A percentile compares a stretch with the other conserved stretches of the same genome.
phyloP scores from a whole-genome alignment of 2,888 invertebrate genomes.

The Synanthedon formicaeformis region DNA sequence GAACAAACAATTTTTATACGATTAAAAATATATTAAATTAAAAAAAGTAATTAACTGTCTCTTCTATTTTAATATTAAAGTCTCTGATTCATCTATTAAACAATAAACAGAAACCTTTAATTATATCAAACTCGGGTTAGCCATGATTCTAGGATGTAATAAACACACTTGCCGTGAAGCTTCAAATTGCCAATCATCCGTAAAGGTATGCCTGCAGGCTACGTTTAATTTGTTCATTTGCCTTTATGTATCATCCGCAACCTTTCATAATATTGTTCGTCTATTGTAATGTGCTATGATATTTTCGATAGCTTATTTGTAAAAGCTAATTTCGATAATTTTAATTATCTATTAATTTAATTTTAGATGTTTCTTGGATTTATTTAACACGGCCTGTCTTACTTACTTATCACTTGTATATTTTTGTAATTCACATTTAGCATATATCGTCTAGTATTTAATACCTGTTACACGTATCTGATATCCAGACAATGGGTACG shows the following conservation, averaged over 20 bases:
- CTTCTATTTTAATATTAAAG: no score
- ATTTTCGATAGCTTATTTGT: not conserved
- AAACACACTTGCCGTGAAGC: slow-evolving; percentile 7
- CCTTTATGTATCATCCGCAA: slow-evolving; percentile 3
- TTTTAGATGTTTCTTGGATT: no score
- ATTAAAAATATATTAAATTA: no score
- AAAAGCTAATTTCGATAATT: not conserved
- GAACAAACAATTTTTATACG: no score
- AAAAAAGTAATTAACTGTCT: no score
- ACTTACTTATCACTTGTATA: no score
- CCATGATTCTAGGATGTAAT: slow-evolving; percentile 1
- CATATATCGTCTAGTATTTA: no score
- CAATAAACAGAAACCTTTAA: not conserved
- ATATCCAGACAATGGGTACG: no score
- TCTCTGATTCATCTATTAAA: not conserved
- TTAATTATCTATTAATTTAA: no score
- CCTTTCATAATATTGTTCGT: slow-evolving; percentile 2
- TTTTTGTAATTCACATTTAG: no score
- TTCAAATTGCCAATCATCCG: slow-evolving; percentile 14
- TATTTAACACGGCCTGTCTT: no score
- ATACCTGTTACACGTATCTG: no score
- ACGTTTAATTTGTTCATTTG: slow-evolving; percentile 12
- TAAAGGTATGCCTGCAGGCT: slow-evolving; percentile 12
- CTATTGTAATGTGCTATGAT: slow-evolving; percentile 2
- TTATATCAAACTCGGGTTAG: not conserved